Evolutionary conservation across 2,888 invertebrate genomes (phyloP).

Genomic region (Idaea aversata): DNA sequence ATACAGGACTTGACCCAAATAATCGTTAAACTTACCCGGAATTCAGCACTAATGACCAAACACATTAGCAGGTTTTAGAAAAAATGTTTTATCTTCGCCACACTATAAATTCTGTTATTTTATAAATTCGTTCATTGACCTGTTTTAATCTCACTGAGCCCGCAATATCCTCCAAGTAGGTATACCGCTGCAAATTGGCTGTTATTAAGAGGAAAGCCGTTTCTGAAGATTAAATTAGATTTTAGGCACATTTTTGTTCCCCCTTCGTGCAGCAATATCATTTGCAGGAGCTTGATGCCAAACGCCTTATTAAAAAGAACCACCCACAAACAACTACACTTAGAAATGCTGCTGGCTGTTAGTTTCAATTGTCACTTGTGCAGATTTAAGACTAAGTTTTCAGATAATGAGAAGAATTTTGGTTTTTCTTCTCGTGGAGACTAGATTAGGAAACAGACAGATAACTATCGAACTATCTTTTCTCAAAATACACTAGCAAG

Average conservation of each 20-base stretch:
- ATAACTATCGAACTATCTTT: no score
- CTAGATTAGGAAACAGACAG: no score
- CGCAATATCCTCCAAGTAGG: not conserved
- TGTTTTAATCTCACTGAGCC: not conserved
- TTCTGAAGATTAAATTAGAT: not conserved
- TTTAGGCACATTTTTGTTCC: not conserved
- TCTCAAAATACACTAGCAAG: no score
- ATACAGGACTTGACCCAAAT: constrained; percentile 3
- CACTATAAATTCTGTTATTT: not conserved
- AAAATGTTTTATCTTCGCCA: not conserved
- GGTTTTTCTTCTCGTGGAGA: no score
- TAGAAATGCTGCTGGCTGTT: no score
- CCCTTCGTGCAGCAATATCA: not conserved
- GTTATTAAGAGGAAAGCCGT: not conserved
- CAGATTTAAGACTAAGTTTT: no score
- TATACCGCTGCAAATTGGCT: not conserved
- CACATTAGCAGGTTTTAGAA: constrained; percentile 22
- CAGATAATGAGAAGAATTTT: no score
- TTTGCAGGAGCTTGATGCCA: not conserved
- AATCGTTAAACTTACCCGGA: constrained; percentile 11
- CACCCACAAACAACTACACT: no score
- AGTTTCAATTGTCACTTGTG: no score
- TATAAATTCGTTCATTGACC: not conserved
- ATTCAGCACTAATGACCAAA: constrained; percentile 24
- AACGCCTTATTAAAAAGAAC: not conserved